Evolutionary conservation across 35 echinoderm and acorn worm species (phyloP), one percentile per base, ranked within the genome.

Genomic region (Hemicentrotus pulcherrimus): DNA sequence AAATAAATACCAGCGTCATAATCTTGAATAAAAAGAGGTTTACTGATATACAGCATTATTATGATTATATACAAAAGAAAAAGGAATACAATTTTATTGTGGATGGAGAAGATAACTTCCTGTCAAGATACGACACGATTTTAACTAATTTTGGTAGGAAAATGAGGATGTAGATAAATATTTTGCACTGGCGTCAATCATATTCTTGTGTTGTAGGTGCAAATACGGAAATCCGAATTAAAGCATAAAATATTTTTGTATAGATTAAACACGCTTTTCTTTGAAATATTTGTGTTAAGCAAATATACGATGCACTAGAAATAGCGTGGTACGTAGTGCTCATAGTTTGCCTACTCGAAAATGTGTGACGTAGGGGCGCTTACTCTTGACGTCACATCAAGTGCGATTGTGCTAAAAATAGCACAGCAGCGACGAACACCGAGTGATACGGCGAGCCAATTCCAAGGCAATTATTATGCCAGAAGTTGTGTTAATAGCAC

Each of bases 321-420:
- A 90, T 90, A 90, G 32, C 22, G 65, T 18, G 19, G 65, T 78
- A 6, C 22, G 5, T 15, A 78, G 32, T 46, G 88, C 88, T 16
- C 32, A 35, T 7, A 90, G 88, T 90, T 90, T 90, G 46, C 88
- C 45, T 47, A 90, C 24, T 86, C 32, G 14, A 33, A 33, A 31
- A 86, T 86, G 32, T 30, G 46, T 90, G 88, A 90, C 88, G 88
- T 90, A 45, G 31, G 88, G 32, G 5, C 14, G 88, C 32, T 30
- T 45, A 24, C 46, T 31, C 9, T 90, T 90, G 32, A 90, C 88
- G 88, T 90, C 88, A 90, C 88, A 45, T 19, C 88, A 18, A 90
- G 24, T 15, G 88, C 88, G 88, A 90, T 24, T 32, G 88, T 19
- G 88, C 88, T 90, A 90, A 45, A 90, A 90, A 90, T 90, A 90